A percentile compares a stretch with the other conserved stretches of the same genome.
Conservation (phyloP, 2,113 vertebrate species). For the Talpa occidentalis region DNA sequence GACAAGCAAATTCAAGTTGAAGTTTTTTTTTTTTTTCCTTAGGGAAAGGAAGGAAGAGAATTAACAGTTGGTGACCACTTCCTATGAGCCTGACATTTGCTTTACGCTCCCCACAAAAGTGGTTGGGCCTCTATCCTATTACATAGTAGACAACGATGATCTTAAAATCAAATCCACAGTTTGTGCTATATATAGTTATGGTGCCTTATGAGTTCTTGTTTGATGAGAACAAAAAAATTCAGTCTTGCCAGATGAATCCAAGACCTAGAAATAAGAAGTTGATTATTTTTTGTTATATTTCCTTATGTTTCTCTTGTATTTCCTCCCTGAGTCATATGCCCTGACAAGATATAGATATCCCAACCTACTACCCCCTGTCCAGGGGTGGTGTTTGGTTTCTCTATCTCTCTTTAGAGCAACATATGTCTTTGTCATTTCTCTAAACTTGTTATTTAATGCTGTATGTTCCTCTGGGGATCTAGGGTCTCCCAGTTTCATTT, state of each 20-base stretch:
- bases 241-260: background rate
- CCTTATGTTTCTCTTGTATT: background rate
- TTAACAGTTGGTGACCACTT: background rate
- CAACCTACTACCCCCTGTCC: background rate
- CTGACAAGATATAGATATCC: background rate
- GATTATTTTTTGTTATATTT: background rate
- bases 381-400: background rate
- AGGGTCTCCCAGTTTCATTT: background rate
- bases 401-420: background rate
- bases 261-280: background rate
- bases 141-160: background rate
- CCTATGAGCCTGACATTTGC: background rate
- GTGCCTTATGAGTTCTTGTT: background rate
- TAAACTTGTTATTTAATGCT: background rate
- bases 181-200: background rate
- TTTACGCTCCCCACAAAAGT: background rate
- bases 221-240: slow-evolving; percentile 19
- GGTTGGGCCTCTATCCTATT: background rate
- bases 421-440: background rate
- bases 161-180: background rate
- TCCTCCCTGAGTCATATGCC: background rate
- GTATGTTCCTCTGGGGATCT: background rate
- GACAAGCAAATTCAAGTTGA: background rate
- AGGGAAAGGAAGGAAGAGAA: background rate
- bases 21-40: background rate